Conservation (phyloP, 1,140 invertebrate genomes). For the Drosophila grimshawi region DNA sequence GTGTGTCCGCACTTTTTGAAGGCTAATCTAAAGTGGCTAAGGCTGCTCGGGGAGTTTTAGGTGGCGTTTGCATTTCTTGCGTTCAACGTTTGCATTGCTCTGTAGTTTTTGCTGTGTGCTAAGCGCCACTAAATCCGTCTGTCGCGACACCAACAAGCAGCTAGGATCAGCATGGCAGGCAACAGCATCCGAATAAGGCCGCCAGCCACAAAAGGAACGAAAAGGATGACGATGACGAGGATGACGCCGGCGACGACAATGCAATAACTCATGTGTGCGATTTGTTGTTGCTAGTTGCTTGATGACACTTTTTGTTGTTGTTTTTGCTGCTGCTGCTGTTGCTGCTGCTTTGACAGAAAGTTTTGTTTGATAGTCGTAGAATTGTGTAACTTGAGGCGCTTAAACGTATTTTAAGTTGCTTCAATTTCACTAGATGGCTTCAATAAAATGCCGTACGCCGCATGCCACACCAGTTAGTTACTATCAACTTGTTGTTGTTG, state of each 20-base stretch:
- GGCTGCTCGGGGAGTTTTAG: background rate
- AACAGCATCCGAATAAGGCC: conserved; percentile 25
- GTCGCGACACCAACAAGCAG: conserved; percentile 61
- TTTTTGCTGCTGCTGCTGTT: conserved; percentile 47
- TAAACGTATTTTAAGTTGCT: conserved; percentile 70
- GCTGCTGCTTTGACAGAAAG: conserved; percentile 58
- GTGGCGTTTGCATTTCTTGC: conserved; percentile 20
- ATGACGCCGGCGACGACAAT: conserved; percentile 56
- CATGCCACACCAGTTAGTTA: no score
- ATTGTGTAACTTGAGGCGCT: conserved; percentile 65
- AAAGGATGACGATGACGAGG: conserved; percentile 39
- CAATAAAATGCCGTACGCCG: conserved; percentile 65
- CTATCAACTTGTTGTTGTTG: conserved; percentile 25
- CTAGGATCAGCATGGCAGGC: conserved; percentile 11
- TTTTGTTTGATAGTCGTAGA: conserved; percentile 69
- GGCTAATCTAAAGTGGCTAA: conserved; percentile 50
- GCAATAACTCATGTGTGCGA: conserved; percentile 71
- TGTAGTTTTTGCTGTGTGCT: conserved; percentile 52
- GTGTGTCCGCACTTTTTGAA: conserved; percentile 70
- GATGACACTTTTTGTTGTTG: conserved; percentile 69
- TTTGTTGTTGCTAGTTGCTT: conserved; percentile 51
- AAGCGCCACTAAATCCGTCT: conserved; percentile 72
- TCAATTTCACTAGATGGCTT: conserved; percentile 47
- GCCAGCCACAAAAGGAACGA: conserved; percentile 37
- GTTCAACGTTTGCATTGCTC: background rate